Conservation (phyloP, 1,140 invertebrate species). For the Drosophila watanabei region DNA sequence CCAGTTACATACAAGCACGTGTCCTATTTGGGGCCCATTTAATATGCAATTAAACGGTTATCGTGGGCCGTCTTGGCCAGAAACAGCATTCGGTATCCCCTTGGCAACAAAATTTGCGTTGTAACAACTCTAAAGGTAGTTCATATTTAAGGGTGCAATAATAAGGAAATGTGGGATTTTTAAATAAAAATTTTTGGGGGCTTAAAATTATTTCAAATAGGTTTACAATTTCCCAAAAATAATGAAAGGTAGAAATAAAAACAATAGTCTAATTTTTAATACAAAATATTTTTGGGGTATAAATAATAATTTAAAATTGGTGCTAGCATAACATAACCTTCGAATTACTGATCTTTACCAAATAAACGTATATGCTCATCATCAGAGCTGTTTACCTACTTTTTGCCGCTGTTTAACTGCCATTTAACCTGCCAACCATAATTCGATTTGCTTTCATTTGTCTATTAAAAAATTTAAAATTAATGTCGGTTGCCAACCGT, state of each 20-base stretch:
- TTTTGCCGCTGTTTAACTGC: not conserved
- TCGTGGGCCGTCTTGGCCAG: constrained; percentile 30
- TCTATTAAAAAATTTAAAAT: constrained; percentile 47
- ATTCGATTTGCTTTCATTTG: constrained; percentile 41
- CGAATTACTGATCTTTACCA: not conserved
- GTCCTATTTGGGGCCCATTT: constrained; percentile 39
- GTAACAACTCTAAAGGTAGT: not conserved
- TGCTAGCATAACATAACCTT: not conserved
- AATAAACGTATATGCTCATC: not conserved
- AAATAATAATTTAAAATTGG: not conserved
- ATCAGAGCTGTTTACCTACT: not conserved
- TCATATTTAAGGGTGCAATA: not conserved
- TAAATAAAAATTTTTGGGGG: not conserved
- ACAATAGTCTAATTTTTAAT: not conserved
- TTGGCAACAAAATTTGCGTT: constrained; percentile 7
- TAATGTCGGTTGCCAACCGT: constrained; percentile 9
- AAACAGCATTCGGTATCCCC: not conserved
- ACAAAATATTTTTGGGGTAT: too few relatives aligned
- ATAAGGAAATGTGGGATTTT: not conserved
- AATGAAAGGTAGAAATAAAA: too few relatives aligned
- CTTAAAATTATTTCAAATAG: too few relatives aligned
- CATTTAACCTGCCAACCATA: constrained; percentile 20
- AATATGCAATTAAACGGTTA: constrained; percentile 68
- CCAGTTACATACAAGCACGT: constrained; percentile 7
- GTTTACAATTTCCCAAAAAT: not conserved